Conservation (phyloP, 1,140 invertebrate genomes). For the Linepithema humile region DNA sequence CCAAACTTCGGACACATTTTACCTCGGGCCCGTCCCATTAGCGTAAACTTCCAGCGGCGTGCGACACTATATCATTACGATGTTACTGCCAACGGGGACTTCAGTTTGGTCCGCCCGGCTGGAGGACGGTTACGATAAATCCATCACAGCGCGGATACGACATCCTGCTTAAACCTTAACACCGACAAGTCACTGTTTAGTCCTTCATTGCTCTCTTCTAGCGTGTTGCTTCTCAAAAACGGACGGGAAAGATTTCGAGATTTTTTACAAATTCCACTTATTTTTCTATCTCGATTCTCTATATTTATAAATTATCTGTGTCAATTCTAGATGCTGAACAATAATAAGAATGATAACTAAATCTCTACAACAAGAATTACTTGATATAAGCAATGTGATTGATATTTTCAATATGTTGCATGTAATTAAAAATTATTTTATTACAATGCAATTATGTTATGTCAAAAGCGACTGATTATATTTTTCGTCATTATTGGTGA, state of each 20-base stretch:
- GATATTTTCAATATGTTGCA: too few relatives aligned
- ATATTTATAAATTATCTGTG: neutral
- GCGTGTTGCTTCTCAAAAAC: neutral
- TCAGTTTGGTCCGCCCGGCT: conserved; percentile 8
- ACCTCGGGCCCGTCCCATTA: conserved; percentile 71
- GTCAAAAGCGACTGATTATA: neutral
- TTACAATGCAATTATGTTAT: too few relatives aligned
- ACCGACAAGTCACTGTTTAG: neutral
- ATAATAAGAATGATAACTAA: too few relatives aligned
- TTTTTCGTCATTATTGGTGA: neutral
- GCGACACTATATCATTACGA: conserved; percentile 74
- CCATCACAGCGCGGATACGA: conserved; percentile 28
- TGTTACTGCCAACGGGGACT: conserved; percentile 61
- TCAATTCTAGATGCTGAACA: neutral
- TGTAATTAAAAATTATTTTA: too few relatives aligned
- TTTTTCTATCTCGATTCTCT: neutral
- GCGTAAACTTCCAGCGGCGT: conserved; percentile 70
- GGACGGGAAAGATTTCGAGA: neutral
- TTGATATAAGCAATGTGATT: too few relatives aligned
- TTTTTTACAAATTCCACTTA: neutral
- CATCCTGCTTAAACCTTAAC: neutral
- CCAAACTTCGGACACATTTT: conserved; percentile 79
- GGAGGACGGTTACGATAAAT: conserved; percentile 48
- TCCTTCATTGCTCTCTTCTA: neutral
- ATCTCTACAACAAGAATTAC: too few relatives aligned